Percentiles rank a stretch among this genome's conserved stretches.
Conservation (phyloP, 2,888 invertebrate species). For the Erebia aethiops region DNA sequence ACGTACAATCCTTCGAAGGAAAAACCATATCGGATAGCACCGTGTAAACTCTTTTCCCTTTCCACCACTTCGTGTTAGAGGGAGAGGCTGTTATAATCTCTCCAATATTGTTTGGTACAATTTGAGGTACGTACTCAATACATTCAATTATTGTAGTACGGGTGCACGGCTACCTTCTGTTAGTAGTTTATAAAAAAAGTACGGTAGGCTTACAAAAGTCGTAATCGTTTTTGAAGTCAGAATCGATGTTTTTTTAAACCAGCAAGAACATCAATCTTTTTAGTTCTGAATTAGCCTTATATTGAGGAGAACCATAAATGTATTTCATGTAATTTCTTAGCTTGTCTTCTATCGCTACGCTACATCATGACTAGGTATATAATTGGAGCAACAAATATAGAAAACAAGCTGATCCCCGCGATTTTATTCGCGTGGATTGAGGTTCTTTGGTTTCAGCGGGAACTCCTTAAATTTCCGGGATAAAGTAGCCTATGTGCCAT, state of each 20-base stretch:
- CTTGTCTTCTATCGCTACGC: too few species aligned
- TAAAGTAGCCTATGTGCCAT: too few species aligned
- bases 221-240: conserved; percentile 30
- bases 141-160: conserved; percentile 81
- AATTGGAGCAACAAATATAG: too few species aligned
- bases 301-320: too few species aligned
- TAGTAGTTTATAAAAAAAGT: conserved; percentile 56
- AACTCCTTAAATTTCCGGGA: too few species aligned
- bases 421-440: too few species aligned
- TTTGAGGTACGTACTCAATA: conserved; percentile 74
- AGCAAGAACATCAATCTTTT: too few species aligned
- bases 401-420: too few species aligned
- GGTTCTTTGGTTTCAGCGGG: too few species aligned
- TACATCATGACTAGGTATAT: too few species aligned
- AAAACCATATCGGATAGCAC: conserved; percentile 80
- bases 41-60: conserved; percentile 56
- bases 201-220: conserved; percentile 38
- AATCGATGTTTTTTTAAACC: not conserved
- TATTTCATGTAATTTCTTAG: too few species aligned
- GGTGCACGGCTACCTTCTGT: conserved; percentile 73
- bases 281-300: too few species aligned
- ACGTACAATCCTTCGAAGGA: conserved; percentile 81
- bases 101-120: conserved; percentile 60
- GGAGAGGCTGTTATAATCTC: conserved; percentile 65
- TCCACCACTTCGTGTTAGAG: conserved; percentile 50